These are phyloP conservation scores for Xenopus petersii DNA, from an alignment of 2,797 vertebrate species.

Conservation along the genomic window DNA sequence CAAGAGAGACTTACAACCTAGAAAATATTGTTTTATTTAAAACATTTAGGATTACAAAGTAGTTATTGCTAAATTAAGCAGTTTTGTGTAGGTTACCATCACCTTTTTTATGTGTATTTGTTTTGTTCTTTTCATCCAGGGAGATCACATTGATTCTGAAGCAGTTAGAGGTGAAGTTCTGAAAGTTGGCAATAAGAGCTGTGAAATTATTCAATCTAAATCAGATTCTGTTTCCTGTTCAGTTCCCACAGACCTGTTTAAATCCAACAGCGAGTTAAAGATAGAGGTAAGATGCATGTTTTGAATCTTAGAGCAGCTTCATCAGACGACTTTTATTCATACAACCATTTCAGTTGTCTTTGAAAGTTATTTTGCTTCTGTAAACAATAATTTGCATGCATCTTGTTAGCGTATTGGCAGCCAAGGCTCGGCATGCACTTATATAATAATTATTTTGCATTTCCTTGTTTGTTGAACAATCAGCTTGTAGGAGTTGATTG, in stretches of 20 bases:
- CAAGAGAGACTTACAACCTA: neutral
- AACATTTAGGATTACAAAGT: no score
- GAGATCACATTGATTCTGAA: constrained; percentile 87
- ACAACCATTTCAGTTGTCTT: neutral
- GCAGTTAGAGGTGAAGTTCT: constrained; percentile 92
- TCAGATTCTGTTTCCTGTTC: constrained; percentile 87
- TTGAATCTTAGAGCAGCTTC: constrained; percentile 26
- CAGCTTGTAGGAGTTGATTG: constrained; percentile 15
- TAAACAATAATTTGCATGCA: neutral
- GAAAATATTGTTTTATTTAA: no score
- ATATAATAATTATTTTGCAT: constrained; percentile 15
- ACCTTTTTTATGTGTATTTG: neutral
- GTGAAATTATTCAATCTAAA: constrained; percentile 79
- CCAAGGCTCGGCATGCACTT: constrained; percentile 3
- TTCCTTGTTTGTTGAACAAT: constrained; percentile 12
- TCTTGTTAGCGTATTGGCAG: neutral
- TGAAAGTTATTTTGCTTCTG: neutral
- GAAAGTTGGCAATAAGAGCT: constrained; percentile 92
- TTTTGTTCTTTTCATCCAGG: constrained; percentile 62
- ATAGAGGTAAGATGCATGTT: constrained; percentile 80
- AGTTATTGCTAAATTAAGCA: no score
- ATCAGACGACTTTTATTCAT: neutral
- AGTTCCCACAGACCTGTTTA: constrained; percentile 82
- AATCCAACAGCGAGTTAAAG: constrained; percentile 78
- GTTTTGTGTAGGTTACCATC: no score